phyloP scores from a whole-genome alignment of 2,888 invertebrate genomes.

The Patella ulyssiponensis region DNA sequence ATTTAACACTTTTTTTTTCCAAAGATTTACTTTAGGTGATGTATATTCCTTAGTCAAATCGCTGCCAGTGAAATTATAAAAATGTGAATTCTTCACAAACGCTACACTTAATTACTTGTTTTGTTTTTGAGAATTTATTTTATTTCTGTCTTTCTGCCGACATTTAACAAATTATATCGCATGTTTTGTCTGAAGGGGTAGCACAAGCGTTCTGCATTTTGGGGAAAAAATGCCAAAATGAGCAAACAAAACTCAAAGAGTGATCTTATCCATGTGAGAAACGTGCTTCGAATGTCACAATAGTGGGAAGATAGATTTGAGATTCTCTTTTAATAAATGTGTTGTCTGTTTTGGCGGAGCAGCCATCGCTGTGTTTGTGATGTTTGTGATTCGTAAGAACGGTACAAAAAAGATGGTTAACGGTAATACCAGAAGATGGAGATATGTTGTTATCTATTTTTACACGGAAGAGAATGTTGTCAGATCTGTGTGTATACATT shows the following conservation, averaged over 20 bases:
- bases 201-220: not conserved
- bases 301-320: not conserved
- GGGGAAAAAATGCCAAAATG: not conserved
- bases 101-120: too few species aligned
- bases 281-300: not conserved
- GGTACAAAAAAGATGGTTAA: too few species aligned
- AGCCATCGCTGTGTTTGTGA: too few species aligned
- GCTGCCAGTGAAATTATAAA: too few species aligned
- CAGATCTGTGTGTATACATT: not conserved
- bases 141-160: too few species aligned
- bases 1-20: too few species aligned
- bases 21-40: too few species aligned
- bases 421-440: not conserved
- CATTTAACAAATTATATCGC: not conserved
- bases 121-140: too few species aligned
- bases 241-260: not conserved
- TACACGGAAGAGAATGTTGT: not conserved
- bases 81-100: too few species aligned
- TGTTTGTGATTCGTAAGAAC: too few species aligned
- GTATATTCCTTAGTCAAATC: too few species aligned
- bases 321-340: not conserved
- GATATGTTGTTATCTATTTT: constrained; percentile 5
- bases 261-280: constrained; percentile 3
- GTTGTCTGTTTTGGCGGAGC: not conserved
- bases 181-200: not conserved